Base-by-base conservation (phyloP, 2,888 invertebrate genomes). In the Lamellibrachia satsuma region DNA sequence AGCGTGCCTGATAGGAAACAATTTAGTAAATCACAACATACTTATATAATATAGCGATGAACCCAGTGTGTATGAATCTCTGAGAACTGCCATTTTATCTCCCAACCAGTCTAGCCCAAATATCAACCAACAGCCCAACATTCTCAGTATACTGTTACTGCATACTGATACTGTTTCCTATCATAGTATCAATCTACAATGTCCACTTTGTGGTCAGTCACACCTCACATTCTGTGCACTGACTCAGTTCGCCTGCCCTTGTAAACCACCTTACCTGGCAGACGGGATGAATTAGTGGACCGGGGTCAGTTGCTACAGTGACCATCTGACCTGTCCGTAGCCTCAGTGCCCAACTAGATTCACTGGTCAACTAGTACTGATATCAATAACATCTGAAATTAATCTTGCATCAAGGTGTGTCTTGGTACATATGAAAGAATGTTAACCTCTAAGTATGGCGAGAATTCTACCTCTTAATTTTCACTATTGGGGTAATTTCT, bases 241-340 rank as follows among this genome's bases (percentile, higher is more conserved):
- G 75, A 75, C 75, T n/a, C 39, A 39, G 39, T 39, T 22, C 75
- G 3, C 75, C 57, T 57, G 57, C 57, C 57, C 57, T 57, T 3
- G 57, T 57, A 57, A 57, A 75, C 75, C n/a, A 75, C 75, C 75
- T 75, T n/a, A 75, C 75, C 75, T 75, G 75, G 75, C 75, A 75
- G 75, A 15, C 75, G n/a, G 75, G 75, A 15, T 75, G 75, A 75
- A 75, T 75, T 75, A 75, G 75, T 22, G 22, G 75, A 22, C 22
- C 15, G n/a, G 15, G 75, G 75, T 75, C 75, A 75, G 75, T 75
- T 22, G 75, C 75, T 75, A 75, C 75, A 75, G 4, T 75, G 75
- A 75, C 75, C 15, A 75, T 15, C n/a, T n/a, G 4, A 15, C 75
- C n/a, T 75, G 15, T n/a, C 75, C n/a, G 15, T 75, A n/a, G 75